Conservation (phyloP, 1,140 invertebrate genomes). For the Phortica variegata region DNA sequence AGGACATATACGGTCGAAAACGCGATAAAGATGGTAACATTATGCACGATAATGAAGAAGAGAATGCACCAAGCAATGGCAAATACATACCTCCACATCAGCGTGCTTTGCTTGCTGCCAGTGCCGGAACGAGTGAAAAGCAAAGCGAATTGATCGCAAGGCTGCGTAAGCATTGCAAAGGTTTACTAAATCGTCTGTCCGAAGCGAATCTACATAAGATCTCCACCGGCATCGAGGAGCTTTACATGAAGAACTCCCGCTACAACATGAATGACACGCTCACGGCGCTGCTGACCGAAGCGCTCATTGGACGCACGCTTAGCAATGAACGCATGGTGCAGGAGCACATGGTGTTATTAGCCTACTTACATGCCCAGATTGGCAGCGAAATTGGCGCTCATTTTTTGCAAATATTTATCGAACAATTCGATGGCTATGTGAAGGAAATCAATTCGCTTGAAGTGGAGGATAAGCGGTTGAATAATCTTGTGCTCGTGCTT, state of each 20-base stretch:
- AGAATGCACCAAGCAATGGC: conserved; percentile 14
- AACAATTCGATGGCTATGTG: conserved; percentile 63
- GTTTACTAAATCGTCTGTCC: conserved; percentile 82
- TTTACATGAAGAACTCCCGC: conserved; percentile 76
- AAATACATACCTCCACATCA: conserved; percentile 85
- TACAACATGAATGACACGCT: conserved; percentile 82
- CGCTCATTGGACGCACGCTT: conserved; percentile 63
- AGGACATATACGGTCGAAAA: conserved; percentile 93
- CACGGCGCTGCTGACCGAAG: conserved; percentile 68
- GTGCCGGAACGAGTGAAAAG: conserved; percentile 58
- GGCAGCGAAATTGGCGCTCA: conserved; percentile 82
- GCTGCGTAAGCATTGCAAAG: conserved; percentile 80
- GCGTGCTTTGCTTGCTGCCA: conserved; percentile 58
- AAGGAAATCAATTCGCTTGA: conserved; percentile 56
- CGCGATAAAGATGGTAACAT: conserved; percentile 78
- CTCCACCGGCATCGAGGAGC: conserved; percentile 67
- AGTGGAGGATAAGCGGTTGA: conserved; percentile 78
- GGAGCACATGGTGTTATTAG: conserved; percentile 81
- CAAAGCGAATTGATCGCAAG: conserved; percentile 64
- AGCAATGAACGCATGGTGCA: conserved; percentile 79
- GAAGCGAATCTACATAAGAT: conserved; percentile 87
- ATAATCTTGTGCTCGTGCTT: conserved; percentile 80
- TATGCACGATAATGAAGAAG: conserved; percentile 56
- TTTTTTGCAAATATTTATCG: conserved; percentile 46
- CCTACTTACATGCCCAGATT: conserved; percentile 86